These are phyloP conservation scores for Octomys mimax DNA, from an alignment of 2,797 vertebrate genomes.

Conservation along the genomic window DNA sequence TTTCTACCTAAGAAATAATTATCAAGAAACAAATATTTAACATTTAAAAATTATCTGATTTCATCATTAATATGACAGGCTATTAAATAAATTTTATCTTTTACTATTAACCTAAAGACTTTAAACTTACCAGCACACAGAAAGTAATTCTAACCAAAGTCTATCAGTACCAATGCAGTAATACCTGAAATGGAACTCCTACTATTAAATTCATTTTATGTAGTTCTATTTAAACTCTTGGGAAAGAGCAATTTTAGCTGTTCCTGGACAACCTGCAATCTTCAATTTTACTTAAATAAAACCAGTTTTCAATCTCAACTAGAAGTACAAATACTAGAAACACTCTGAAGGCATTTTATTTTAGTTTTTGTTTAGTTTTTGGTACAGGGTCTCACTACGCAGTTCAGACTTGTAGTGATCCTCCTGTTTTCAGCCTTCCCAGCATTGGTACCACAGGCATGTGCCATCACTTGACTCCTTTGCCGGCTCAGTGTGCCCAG, in stretches of 20 bases:
- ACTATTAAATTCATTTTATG: not conserved
- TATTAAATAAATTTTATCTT: not conserved
- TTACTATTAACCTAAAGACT: not conserved
- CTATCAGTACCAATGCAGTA: not conserved
- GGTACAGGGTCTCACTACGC: too few relatives aligned
- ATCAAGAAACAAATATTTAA: conserved; percentile 42
- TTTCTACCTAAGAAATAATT: conserved; percentile 14
- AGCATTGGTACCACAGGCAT: too few relatives aligned
- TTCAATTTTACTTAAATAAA: conserved; percentile 53
- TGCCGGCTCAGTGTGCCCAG: too few relatives aligned
- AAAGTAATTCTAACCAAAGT: not conserved
- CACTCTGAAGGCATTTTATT: conserved; percentile 69
- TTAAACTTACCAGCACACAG: not conserved
- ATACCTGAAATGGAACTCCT: not conserved
- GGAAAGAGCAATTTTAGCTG: conserved; percentile 23
- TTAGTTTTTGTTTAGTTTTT: too few relatives aligned
- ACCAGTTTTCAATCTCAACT: not conserved
- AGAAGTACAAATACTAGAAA: conserved; percentile 76
- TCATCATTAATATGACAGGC: not conserved
- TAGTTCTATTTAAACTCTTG: conserved; percentile 46
- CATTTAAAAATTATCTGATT: conserved; percentile 48
- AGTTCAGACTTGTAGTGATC: too few relatives aligned
- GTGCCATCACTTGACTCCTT: too few relatives aligned
- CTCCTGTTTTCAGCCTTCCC: too few relatives aligned
- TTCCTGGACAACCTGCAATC: not conserved